Evolutionary conservation across 2,888 invertebrate species (phyloP).

Genomic region (Temnothorax rugatulus): DNA sequence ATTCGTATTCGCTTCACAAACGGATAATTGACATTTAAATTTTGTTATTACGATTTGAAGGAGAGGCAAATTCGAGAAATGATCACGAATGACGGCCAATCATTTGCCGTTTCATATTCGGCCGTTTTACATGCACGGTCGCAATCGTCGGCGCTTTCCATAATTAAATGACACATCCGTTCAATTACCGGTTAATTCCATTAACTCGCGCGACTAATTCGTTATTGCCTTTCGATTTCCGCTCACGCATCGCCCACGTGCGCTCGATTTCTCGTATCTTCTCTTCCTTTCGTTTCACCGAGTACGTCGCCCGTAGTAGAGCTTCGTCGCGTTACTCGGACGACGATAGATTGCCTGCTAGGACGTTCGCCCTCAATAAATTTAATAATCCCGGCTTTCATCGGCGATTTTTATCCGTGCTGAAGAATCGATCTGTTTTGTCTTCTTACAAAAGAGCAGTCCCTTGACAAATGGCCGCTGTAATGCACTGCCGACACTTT

Average conservation of each 20-base stretch:
- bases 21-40: slow-evolving; percentile 22
- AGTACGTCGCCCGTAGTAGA: slow-evolving; percentile 21
- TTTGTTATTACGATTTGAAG: slow-evolving; percentile 6
- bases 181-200: slow-evolving; percentile 48
- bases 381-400: slow-evolving; percentile 70
- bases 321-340: slow-evolving; percentile 16
- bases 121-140: not conserved
- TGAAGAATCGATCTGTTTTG: slow-evolving; percentile 59
- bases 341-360: slow-evolving; percentile 65
- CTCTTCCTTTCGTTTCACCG: slow-evolving; percentile 56
- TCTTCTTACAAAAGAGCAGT: slow-evolving; percentile 54
- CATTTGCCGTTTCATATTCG: not conserved
- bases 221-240: slow-evolving; percentile 69
- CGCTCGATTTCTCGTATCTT: slow-evolving; percentile 70
- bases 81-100: not conserved
- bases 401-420: slow-evolving; percentile 73
- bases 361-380: slow-evolving; percentile 70
- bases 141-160: slow-evolving; percentile 18
- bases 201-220: slow-evolving; percentile 69
- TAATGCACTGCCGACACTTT: slow-evolving; percentile 57
- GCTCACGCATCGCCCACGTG: slow-evolving; percentile 74
- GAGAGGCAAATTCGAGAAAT: slow-evolving; percentile 2
- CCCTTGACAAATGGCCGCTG: slow-evolving; percentile 67
- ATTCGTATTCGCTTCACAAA: not conserved
- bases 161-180: slow-evolving; percentile 49